Conservation (phyloP, 30 jellyfish, hydroid and myxozoan species). For the Cassiopea xamachana region DNA sequence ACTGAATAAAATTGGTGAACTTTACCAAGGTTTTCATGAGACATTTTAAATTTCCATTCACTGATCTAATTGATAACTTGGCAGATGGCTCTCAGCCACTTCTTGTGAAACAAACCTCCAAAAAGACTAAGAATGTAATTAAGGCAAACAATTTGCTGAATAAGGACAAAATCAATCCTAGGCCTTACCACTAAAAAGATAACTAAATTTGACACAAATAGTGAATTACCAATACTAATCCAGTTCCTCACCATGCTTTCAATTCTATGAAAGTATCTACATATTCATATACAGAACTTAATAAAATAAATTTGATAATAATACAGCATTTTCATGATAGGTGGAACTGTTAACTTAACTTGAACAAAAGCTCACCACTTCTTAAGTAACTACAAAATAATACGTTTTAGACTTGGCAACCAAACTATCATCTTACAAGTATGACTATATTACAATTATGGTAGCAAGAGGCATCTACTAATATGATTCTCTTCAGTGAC, state of each 20-base stretch:
- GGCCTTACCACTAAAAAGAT: too few species aligned
- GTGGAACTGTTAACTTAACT: neutral
- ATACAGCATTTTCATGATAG: neutral
- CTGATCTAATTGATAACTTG: too few species aligned
- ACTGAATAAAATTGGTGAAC: neutral
- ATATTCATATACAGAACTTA: neutral
- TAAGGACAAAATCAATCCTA: too few species aligned
- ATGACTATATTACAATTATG: neutral
- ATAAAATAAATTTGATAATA: neutral
- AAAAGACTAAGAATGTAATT: too few species aligned
- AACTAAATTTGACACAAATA: too few species aligned
- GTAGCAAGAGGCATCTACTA: neutral
- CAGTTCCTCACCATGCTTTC: neutral
- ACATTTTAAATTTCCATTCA: too few species aligned
- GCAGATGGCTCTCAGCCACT: too few species aligned
- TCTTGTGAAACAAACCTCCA: too few species aligned
- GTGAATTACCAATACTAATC: neutral
- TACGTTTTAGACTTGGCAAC: neutral
- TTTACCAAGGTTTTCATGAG: neutral
- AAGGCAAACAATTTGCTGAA: too few species aligned
- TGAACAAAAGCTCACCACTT: neutral
- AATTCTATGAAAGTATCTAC: slow-evolving; percentile 4
- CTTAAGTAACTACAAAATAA: neutral
- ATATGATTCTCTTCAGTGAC: neutral
- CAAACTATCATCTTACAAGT: neutral